These are phyloP conservation scores for Narcine bancroftii DNA, from an alignment of 2,113 vertebrate species.

Conservation along the genomic window DNA sequence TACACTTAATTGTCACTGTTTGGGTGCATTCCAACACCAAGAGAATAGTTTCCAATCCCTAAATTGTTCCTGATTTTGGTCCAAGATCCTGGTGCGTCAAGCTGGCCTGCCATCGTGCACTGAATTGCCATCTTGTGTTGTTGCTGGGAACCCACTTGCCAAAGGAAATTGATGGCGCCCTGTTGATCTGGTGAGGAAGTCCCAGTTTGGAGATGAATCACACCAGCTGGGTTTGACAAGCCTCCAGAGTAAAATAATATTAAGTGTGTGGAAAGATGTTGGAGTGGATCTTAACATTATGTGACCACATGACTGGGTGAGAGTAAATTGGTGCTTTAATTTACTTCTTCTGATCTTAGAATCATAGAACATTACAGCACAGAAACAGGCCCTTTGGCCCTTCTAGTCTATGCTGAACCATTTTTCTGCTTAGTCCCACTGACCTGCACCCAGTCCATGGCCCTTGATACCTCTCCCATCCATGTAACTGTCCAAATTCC, in stretches of 20 bases:
- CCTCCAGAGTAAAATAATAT: background rate
- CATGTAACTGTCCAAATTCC: too few species aligned
- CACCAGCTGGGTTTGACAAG: background rate
- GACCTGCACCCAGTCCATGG: too few species aligned
- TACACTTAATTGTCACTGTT: conserved; percentile 12
- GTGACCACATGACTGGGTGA: background rate
- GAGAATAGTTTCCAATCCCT: conserved; percentile 22
- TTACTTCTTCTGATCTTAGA: too few species aligned
- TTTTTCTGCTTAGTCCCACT: too few species aligned
- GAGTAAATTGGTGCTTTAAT: background rate
- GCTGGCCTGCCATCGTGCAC: background rate
- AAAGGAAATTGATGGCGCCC: background rate
- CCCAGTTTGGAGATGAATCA: background rate
- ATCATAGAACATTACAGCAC: too few species aligned
- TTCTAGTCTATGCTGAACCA: too few species aligned
- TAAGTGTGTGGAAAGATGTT: background rate
- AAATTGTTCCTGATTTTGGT: conserved; percentile 8
- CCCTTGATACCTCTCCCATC: too few species aligned
- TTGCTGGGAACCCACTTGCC: background rate
- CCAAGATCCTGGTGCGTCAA: background rate
- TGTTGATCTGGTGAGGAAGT: background rate
- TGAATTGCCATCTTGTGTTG: background rate
- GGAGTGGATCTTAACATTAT: background rate
- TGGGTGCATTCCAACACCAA: background rate
- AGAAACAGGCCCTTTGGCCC: too few species aligned